Percentiles rank a stretch among this genome's conserved stretches.
Conservation (phyloP, 1,140 invertebrate genomes). For the Pissodes strobi region DNA sequence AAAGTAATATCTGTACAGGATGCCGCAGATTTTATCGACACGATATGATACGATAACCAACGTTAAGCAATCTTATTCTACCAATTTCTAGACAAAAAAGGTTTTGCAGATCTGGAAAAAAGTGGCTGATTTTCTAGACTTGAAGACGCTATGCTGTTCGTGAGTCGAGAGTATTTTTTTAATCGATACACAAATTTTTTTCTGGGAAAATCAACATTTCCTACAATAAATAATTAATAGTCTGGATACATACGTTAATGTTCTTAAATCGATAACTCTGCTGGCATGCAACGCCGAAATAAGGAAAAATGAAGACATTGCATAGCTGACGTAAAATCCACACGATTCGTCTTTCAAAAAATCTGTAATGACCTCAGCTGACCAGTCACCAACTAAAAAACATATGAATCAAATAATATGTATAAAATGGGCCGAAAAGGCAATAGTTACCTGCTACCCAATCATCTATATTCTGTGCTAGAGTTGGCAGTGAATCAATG, state of each 20-base stretch:
- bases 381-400: conserved; percentile 11
- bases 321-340: conserved; percentile 44
- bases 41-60: too few relatives aligned
- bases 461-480: conserved; percentile 36
- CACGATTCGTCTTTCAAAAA: conserved; percentile 35
- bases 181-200: not conserved
- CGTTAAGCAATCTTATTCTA: too few relatives aligned
- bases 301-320: conserved; percentile 43
- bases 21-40: too few relatives aligned
- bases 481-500: conserved; percentile 34
- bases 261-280: conserved; percentile 44
- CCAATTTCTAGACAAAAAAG: too few relatives aligned
- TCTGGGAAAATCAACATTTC: not conserved
- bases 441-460: conserved; percentile 6
- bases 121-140: too few relatives aligned
- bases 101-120: too few relatives aligned
- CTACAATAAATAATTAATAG: not conserved
- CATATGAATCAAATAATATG: not conserved
- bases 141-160: too few relatives aligned
- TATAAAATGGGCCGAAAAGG: not conserved
- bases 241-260: conserved; percentile 30
- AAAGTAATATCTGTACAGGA: too few relatives aligned
- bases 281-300: conserved; percentile 44
- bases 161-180: too few relatives aligned
- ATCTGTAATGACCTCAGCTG: conserved; percentile 27